A percentile compares a stretch with the other conserved stretches of the same genome.
Evolutionary conservation across 2,113 vertebrate species (phyloP).

Genomic region (Abramis brama): DNA sequence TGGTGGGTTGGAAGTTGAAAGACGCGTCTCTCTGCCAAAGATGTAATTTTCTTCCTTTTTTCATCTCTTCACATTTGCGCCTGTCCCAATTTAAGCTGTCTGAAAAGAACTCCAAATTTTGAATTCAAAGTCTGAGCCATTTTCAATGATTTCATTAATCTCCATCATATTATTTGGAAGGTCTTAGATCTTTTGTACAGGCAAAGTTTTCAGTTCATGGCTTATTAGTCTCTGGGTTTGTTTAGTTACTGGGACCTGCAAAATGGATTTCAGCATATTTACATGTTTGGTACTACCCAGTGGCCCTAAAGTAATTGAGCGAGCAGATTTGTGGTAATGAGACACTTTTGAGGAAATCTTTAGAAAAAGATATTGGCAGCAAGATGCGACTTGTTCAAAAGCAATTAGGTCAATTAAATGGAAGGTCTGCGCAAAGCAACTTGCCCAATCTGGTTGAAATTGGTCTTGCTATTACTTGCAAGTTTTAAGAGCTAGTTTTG

Average conservation of each 20-base stretch:
- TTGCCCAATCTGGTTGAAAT: neutral
- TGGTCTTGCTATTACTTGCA: neutral
- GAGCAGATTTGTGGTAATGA: constrained; percentile 10
- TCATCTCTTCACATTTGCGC: neutral
- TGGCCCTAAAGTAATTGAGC: constrained; percentile 20
- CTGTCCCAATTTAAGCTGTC: neutral
- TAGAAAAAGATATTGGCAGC: constrained; percentile 1
- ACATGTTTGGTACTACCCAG: neutral
- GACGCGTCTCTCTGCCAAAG: constrained; percentile 9
- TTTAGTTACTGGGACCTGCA: neutral
- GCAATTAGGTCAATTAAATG: constrained; percentile 20
- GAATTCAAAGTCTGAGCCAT: constrained; percentile 11
- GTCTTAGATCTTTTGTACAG: neutral
- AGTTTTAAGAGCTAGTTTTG: neutral
- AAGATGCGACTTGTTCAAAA: constrained; percentile 1
- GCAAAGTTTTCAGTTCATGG: neutral
- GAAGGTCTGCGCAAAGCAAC: neutral
- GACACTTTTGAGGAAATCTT: constrained; percentile 8
- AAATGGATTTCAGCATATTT: constrained; percentile 23
- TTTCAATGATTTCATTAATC: constrained; percentile 28
- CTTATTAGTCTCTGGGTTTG: neutral
- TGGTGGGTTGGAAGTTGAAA: constrained; percentile 22
- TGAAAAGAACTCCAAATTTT: constrained; percentile 28
- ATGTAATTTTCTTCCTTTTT: constrained; percentile 19
- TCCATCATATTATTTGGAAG: neutral